Evolutionary conservation across 2,888 invertebrate species (phyloP), one percentile per base, ranked within the genome.

Genomic region (Limnephilus lunatus): DNA sequence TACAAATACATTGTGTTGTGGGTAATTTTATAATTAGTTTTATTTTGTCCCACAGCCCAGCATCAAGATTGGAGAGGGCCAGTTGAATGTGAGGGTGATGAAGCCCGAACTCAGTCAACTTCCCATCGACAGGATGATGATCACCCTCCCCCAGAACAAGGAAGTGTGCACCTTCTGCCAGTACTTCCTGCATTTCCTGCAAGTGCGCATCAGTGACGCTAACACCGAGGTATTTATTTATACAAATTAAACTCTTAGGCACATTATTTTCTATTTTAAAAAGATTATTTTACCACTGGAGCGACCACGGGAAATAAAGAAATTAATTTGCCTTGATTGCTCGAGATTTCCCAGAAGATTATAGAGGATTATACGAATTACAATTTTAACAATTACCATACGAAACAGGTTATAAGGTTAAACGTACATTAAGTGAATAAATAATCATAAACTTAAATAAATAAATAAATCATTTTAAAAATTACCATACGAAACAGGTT

Each of bases 121-220:
- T 90, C 96, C 96, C 12, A 94, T 96, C 19, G 96, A 96, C 94
- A 95, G 96, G 83, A 95, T 96, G 95, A 95, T 95, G 94, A 94
- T 95, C 19, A 89, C 94, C 0, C 86, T 94, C 35, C 94, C 94
- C 15, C 94, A 94, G 90, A 92, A 90, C 89, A 95, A 96, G 94
- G 94, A 97, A 93, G 95, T 96, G 1, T 98, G 99, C 95, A 97
- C 97, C 48, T 96, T 98, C 95, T 99, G 99, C 94, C 97, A 98
- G 95, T 98, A 98, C 95, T 96, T 98, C 95, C 95, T 98, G 94
- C 98, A 98, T 94, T 98, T 97, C 93, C 94, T 98, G 86, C 98
- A 98, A 94, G 96, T 97, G 90, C 96, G 97, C 31, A 95, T 98
- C 93, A 97, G 98, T 91, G 96, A 97, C 93, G 97, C 97, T 2